These are phyloP conservation scores for Hipparchia sbordonii DNA, from an alignment of 2,888 invertebrate genomes.

Conservation along the genomic window DNA sequence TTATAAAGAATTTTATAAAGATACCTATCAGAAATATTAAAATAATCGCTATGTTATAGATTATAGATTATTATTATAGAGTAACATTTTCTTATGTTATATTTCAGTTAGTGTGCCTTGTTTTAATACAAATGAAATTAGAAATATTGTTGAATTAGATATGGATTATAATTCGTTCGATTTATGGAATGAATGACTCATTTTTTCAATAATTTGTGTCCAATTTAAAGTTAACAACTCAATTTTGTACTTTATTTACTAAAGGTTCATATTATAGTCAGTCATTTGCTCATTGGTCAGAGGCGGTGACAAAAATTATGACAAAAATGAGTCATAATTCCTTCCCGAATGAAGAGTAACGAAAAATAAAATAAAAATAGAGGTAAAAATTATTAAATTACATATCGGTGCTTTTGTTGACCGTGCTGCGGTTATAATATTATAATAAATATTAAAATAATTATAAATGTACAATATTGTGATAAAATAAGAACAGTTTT, in stretches of 20 bases:
- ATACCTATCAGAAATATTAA: slow-evolving; percentile 6
- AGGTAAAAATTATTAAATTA: slow-evolving; percentile 44
- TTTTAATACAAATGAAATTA: slow-evolving; percentile 24
- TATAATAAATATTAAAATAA: slow-evolving; percentile 18
- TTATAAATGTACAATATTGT: slow-evolving; percentile 60
- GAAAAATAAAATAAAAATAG: slow-evolving; percentile 10
- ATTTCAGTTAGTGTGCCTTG: slow-evolving; percentile 35
- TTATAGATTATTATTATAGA: neutral
- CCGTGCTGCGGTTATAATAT: slow-evolving; percentile 54
- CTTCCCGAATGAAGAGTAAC: neutral
- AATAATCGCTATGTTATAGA: neutral
- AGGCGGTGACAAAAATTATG: neutral
- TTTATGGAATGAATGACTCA: neutral
- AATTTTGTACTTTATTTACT: neutral
- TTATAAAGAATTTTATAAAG: slow-evolving; percentile 15
- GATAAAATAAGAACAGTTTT: slow-evolving; percentile 57
- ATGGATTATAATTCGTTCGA: neutral
- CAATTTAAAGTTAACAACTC: neutral
- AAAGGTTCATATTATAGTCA: neutral
- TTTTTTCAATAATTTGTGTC: neutral
- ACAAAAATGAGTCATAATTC: neutral
- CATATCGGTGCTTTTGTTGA: slow-evolving; percentile 74
- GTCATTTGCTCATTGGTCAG: neutral
- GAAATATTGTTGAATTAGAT: slow-evolving; percentile 7
- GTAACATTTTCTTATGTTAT: neutral